Evolutionary conservation across 2,888 invertebrate species (phyloP), one percentile per base, ranked within the genome.

Genomic region (Euphydryas editha): DNA sequence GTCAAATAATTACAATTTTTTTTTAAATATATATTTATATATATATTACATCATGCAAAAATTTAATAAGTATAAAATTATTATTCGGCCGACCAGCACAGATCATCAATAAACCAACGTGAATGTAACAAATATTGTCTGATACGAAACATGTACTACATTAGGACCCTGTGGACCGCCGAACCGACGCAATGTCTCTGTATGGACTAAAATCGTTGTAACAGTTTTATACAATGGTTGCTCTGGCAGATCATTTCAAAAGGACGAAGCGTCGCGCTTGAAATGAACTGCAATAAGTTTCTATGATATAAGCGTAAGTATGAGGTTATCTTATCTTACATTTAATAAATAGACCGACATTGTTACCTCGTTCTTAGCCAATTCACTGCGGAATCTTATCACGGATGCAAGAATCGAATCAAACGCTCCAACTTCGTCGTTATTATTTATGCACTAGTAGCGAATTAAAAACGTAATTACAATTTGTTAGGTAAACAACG

Each of bases 141-240:
- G 81, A 78, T 67, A 68, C 68, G 71, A 62, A 66, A 67, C 71
- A 62, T 72, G 70, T 78, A 82, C 82, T 87, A 87, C 78, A 79
- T 84, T 86, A 88, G 85, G 83, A 89, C 90, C 90, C 90, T 90
- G 90, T 90, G 88, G 83, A 86, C 81, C 85, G 85, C 80, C 85
- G 76, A 73, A 75, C 66, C 76, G 83, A 83, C 82, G 81, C 75
- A 77, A 76, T 77, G 77, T 72, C 68, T 82, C 68, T 82, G 82
- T 83, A 85, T 82, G 83, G 86, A 86, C 81, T 84, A 82, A 82
- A 79, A 81, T 88, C 88, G 88, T 89, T 88, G 89, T 86, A 74
- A 71, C 70, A 67, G 68, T 69, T 73, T 72, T 74, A 75, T 75
- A 73, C 73, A 74, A 68, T 73, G 70, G 68, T 69, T 58, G 75